These are phyloP conservation scores for mouse (Mus musculus) DNA, from an alignment of 2,113 vertebrate species.

Conservation along the genomic window DNA sequence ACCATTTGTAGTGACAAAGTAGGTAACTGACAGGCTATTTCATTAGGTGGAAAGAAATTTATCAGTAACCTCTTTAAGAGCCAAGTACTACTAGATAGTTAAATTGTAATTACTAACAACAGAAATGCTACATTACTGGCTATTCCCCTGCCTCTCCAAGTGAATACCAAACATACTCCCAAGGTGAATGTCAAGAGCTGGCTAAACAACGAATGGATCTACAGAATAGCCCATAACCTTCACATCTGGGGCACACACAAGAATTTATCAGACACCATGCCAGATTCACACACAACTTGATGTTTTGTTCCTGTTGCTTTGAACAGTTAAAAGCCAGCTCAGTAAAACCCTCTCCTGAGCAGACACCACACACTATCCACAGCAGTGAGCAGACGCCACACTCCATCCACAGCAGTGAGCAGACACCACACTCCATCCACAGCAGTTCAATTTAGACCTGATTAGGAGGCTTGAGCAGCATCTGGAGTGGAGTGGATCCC, in stretches of 20 bases:
- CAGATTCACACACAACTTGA: not conserved
- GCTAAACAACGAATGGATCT: slow-evolving; percentile 1
- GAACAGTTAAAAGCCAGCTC: not conserved
- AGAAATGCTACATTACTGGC: slow-evolving; percentile 69
- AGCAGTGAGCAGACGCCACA: slow-evolving; percentile 22
- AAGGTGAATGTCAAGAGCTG: not conserved
- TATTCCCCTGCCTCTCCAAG: slow-evolving; percentile 50
- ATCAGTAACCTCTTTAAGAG: slow-evolving; percentile 42
- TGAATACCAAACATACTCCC: slow-evolving; percentile 36
- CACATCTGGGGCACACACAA: not conserved
- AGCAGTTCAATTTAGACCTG: slow-evolving; percentile 56
- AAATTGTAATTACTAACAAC: slow-evolving; percentile 59
- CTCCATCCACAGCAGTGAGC: not conserved
- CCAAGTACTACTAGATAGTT: slow-evolving; percentile 52
- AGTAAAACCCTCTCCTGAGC: not conserved
- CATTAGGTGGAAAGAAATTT: not conserved
- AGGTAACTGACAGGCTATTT: not conserved
- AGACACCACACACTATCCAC: too few relatives aligned
- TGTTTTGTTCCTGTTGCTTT: slow-evolving; percentile 48
- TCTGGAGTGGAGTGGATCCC: slow-evolving; percentile 64
- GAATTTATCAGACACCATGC: slow-evolving; percentile 24
- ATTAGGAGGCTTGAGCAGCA: slow-evolving; percentile 70
- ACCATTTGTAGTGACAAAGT: not conserved
- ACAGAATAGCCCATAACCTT: not conserved
- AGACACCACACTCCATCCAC: not conserved